These are phyloP conservation scores for Ariopsis seemanni DNA, from an alignment of 2,113 vertebrate genomes.

Conservation along the genomic window DNA sequence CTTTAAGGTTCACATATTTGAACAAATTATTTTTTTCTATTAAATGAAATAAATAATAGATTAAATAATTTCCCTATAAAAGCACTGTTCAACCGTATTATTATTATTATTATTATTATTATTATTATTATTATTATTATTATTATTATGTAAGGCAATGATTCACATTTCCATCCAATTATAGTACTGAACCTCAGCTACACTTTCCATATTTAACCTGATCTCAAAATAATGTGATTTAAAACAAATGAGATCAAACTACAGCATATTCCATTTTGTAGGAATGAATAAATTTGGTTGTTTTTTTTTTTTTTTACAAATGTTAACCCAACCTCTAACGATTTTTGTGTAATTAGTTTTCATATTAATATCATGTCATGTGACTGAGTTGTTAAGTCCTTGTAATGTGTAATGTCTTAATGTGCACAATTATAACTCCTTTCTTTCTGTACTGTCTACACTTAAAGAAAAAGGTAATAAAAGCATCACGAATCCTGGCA, in stretches of 20 bases:
- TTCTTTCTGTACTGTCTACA: neutral
- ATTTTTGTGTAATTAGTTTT: neutral
- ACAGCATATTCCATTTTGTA: neutral
- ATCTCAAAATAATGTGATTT: neutral
- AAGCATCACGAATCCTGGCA: neutral
- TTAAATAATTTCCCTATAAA: neutral
- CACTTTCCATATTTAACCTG: neutral
- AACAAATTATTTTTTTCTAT: neutral
- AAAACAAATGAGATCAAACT: neutral
- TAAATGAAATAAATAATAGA: neutral
- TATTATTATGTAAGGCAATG: neutral
- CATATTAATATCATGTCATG: neutral
- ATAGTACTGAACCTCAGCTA: neutral
- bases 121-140: neutral
- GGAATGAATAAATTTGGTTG: neutral
- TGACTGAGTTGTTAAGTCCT: neutral
- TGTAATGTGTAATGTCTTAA: neutral
- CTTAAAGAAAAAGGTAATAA: neutral
- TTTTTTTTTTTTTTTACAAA: neutral
- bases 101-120: neutral
- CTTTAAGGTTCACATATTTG: neutral
- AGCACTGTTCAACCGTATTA: neutral
- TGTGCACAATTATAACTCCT: neutral
- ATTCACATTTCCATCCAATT: neutral
- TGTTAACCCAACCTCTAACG: neutral